These are phyloP conservation scores for Drosophila cardini DNA, from an alignment of 1,140 invertebrate genomes.

Conservation along the genomic window DNA sequence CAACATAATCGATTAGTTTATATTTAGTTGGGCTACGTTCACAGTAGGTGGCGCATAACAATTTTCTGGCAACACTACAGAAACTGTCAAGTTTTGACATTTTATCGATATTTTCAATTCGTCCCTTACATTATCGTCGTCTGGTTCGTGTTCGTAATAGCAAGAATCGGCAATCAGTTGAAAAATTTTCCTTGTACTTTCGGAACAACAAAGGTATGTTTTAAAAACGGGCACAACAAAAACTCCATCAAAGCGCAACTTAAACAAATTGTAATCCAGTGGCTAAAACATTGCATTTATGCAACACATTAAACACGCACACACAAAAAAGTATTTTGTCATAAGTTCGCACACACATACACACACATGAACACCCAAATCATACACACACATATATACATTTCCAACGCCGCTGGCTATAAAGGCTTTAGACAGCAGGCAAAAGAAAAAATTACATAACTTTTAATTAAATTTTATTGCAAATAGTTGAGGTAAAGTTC, in stretches of 20 bases:
- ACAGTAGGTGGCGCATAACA: background rate
- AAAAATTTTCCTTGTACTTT: conserved; percentile 77
- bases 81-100: conserved; percentile 58
- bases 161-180: conserved; percentile 62
- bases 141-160: conserved; percentile 58
- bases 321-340: conserved; percentile 58
- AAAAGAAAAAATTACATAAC: conserved; percentile 76
- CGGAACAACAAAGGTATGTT: conserved; percentile 79
- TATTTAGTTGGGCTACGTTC: background rate
- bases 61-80: conserved; percentile 38
- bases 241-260: conserved; percentile 45
- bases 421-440: conserved; percentile 63
- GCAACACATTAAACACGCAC: conserved; percentile 47
- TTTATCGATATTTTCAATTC: conserved; percentile 43
- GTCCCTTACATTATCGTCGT: conserved; percentile 42
- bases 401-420: conserved; percentile 53
- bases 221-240: conserved; percentile 37
- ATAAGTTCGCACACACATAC: conserved; percentile 49
- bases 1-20: background rate
- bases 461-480: conserved; percentile 37
- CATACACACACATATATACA: conserved; percentile 41
- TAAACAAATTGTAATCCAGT: conserved; percentile 66
- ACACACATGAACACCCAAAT: conserved; percentile 39
- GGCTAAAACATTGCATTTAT: conserved; percentile 52
- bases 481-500: conserved; percentile 44